Evolutionary conservation across 64 coral and sea anemone genomes (phyloP), one percentile per base, ranked within the genome.

Genomic region (Dendrophyllia cribrosa): DNA sequence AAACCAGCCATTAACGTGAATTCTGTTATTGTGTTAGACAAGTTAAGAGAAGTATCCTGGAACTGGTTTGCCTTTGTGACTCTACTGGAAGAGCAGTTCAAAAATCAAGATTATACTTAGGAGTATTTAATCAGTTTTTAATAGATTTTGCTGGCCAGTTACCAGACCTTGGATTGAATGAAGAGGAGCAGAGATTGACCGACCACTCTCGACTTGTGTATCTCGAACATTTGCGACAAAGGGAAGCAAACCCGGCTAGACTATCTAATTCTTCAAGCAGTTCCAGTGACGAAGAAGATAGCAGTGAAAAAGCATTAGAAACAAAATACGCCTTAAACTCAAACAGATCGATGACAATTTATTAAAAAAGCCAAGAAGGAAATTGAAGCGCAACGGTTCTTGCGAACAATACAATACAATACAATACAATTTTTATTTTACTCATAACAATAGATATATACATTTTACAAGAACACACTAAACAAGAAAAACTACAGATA

Each of bases 11-110:
- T 15, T 56, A 51, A 69, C 22, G 69, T 79, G 10, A 79, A 78
- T 52, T 47, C 50, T 69, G 73, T 65, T 66, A 66, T 77, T 45
- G 82, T 53, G 50, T 68, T 62, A 43, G 52, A 71, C 25, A 91
- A 59, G 43, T 48, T 84, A 52, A 44, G 78, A 83, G 66, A 94
- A 48, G 78, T 89, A 75, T 67, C 67, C 16, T 94, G 77, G 62
- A 94, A 94, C 77, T 94, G 77, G 86, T 94, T 94, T 72, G 61
- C 88, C 19, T 90, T 90, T 82, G 76, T 90, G 43, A 22, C 60
- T 7, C 19, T 70, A 25, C 70, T 90, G 21, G 88, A 90, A 59
- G 5, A 65, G 49, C 44, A 23, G 48, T 82, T 90, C 78, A 70
- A 82, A 51, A 90, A 44, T 46, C 76, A 84, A 58, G 86, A 84